Evolutionary conservation across 2,797 vertebrate species (phyloP).

Genomic region (Dipus sagitta): DNA sequence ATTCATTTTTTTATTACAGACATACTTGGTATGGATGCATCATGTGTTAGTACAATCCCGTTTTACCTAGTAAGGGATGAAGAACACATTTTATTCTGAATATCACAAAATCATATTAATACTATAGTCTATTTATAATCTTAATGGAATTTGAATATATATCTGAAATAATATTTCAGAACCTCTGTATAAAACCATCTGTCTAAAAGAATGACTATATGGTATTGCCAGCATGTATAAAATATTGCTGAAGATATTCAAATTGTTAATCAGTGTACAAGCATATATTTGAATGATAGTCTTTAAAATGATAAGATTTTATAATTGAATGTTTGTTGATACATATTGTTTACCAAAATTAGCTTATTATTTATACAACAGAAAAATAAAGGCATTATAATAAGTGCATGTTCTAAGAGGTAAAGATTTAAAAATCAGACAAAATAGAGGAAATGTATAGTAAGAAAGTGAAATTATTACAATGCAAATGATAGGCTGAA

Average conservation of each 20-base stretch:
- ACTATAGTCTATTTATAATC: not conserved
- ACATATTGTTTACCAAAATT: not conserved
- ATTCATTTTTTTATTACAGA: not conserved
- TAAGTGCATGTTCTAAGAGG: not conserved
- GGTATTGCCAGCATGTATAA: not conserved
- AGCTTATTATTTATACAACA: not conserved
- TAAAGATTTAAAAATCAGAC: not conserved
- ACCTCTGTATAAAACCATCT: not conserved
- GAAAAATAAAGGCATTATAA: not conserved
- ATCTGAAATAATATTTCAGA: not conserved
- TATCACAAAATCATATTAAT: not conserved
- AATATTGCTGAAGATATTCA: not conserved
- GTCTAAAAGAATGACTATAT: not conserved
- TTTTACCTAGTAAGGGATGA: not conserved
- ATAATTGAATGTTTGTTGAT: not conserved
- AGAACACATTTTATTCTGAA: not conserved
- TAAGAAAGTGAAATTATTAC: not conserved
- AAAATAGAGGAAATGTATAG: conserved; percentile 18
- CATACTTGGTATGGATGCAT: no score
- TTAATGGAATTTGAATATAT: not conserved
- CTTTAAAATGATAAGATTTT: not conserved
- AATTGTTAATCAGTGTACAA: not conserved
- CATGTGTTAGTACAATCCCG: no score
- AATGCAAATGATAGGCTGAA: conserved; percentile 3
- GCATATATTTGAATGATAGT: not conserved